Evolutionary conservation across 1,140 invertebrate species (phyloP).

Genomic region (Sycophaga agraensis): DNA sequence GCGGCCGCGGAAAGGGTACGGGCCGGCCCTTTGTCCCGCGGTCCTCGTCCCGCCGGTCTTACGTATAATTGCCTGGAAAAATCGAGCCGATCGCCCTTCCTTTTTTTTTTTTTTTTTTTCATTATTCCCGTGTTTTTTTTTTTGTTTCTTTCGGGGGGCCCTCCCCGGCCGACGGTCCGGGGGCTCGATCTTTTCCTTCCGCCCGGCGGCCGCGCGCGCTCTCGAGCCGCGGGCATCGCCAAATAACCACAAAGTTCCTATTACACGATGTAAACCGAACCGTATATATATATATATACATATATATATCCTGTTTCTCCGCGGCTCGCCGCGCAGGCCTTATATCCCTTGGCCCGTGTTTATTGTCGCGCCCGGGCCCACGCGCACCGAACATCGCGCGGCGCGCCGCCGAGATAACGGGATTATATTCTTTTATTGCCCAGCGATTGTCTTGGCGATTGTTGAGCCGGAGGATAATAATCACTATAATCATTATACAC

Average conservation of each 20-base stretch:
- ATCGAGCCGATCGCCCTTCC: constrained; percentile 17
- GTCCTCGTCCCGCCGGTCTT: too few species aligned
- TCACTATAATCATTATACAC: too few species aligned
- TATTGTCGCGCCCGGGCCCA: too few species aligned
- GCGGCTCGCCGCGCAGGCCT: too few species aligned
- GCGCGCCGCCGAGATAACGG: too few species aligned
- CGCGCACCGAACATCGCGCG: too few species aligned
- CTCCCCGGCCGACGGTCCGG: not conserved
- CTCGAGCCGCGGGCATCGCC: constrained; percentile 8
- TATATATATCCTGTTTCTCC: not conserved
- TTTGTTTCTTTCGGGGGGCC: not conserved
- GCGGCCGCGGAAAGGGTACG: too few species aligned
- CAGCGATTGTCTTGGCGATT: not conserved
- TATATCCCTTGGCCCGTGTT: too few species aligned
- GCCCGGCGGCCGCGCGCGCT: not conserved
- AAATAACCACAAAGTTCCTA: constrained; percentile 30
- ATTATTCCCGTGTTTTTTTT: not conserved
- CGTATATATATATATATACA: not conserved
- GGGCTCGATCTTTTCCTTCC: not conserved
- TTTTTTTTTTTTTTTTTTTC: constrained; percentile 1
- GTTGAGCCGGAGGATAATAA: too few species aligned
- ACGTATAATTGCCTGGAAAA: too few species aligned
- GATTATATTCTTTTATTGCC: too few species aligned
- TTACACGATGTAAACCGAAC: constrained; percentile 1
- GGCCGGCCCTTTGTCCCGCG: too few species aligned